Conservation (phyloP, 2,888 invertebrate species). For the Dascillus cervinus region DNA sequence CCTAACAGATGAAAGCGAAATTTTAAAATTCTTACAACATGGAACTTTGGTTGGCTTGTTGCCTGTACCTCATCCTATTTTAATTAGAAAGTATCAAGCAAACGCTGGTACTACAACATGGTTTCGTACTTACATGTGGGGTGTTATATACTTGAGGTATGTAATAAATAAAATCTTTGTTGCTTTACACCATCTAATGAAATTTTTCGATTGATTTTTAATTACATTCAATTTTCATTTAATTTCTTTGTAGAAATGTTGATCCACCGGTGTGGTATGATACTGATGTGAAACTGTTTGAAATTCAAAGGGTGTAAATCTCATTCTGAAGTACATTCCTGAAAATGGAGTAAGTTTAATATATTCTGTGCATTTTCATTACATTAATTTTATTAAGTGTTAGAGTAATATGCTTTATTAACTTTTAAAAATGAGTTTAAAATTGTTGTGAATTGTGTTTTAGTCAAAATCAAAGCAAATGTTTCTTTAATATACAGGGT, state of each 20-base stretch:
- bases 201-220: not conserved
- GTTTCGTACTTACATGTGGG: conserved; percentile 99
- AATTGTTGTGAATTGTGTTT: too few species aligned
- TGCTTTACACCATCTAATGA: too few species aligned
- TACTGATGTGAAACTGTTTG: conserved; percentile 97
- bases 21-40: conserved; percentile 96
- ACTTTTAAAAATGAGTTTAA: too few species aligned
- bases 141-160: conserved; percentile 92
- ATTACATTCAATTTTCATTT: not conserved
- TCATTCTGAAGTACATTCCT: not conserved
- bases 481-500: too few species aligned
- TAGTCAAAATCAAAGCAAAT: too few species aligned
- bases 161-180: conserved; percentile 6
- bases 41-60: conserved; percentile 94
- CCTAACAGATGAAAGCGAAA: conserved; percentile 98
- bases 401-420: too few species aligned
- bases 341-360: too few species aligned
- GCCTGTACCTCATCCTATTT: conserved; percentile 98
- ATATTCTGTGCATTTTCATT: too few species aligned
- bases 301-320: conserved; percentile 88
- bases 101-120: conserved; percentile 98
- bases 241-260: conserved; percentile 68
- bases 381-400: too few species aligned
- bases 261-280: conserved; percentile 99
- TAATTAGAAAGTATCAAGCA: conserved; percentile 98